phyloP scores from a whole-genome alignment of 2,113 vertebrate genomes.

The Lophura nycthemera region DNA sequence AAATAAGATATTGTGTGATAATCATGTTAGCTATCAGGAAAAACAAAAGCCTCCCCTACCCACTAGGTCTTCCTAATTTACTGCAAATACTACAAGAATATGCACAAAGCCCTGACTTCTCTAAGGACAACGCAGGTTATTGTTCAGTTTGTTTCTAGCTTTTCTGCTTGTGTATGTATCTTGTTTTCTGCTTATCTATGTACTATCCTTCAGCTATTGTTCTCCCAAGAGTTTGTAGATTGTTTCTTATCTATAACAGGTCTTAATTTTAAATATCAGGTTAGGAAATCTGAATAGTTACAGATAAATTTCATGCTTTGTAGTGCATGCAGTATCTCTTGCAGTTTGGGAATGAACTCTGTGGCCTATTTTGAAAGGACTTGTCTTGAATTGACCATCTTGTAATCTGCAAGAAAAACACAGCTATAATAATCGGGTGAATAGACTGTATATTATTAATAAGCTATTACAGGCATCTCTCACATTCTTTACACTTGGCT shows the following conservation, averaged over 20 bases:
- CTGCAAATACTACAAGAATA: not conserved
- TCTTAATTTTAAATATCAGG: not conserved
- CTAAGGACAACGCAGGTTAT: not conserved
- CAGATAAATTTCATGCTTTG: not conserved
- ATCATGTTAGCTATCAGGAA: not conserved
- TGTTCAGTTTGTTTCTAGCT: not conserved
- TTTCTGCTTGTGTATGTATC: not conserved
- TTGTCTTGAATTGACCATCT: not conserved
- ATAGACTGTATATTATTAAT: conserved; percentile 25
- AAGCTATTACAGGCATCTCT: not conserved
- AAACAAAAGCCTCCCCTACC: not conserved
- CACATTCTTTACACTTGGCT: conserved; percentile 21
- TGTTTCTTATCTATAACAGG: not conserved
- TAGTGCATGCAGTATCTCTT: not conserved
- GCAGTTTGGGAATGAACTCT: not conserved
- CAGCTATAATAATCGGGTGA: not conserved
- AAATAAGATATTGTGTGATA: not conserved
- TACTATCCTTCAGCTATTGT: not conserved
- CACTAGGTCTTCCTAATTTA: not conserved
- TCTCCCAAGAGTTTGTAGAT: not conserved
- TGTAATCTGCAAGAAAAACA: conserved; percentile 14
- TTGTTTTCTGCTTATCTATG: not conserved
- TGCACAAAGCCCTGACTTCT: not conserved
- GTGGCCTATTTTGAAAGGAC: not conserved
- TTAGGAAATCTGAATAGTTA: not conserved